A percentile compares a stretch with the other conserved stretches of the same genome.
Conservation (phyloP, 1,140 invertebrate species). For the Pygmarrhopalites habei region DNA sequence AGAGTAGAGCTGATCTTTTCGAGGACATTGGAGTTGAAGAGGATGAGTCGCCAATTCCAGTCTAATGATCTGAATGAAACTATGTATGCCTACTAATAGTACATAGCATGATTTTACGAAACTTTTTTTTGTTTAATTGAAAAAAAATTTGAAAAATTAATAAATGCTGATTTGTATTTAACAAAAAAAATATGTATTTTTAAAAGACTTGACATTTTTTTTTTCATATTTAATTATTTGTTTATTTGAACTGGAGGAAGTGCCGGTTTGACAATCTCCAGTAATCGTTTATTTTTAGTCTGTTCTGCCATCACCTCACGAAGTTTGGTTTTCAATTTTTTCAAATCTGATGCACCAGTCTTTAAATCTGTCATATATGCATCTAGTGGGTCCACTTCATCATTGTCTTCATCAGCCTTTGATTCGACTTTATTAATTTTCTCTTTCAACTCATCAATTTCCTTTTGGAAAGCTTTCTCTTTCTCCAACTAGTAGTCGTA, state of each 20-base stretch:
- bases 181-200: too few relatives aligned
- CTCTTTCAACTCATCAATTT: slow-evolving; percentile 24
- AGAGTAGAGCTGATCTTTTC: too few relatives aligned
- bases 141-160: too few relatives aligned
- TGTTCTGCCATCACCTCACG: slow-evolving; percentile 63
- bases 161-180: too few relatives aligned
- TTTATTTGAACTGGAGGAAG: not conserved
- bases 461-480: slow-evolving; percentile 14
- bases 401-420: slow-evolving; percentile 33
- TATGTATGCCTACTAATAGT: too few relatives aligned
- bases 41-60: too few relatives aligned
- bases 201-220: too few relatives aligned
- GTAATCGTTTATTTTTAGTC: slow-evolving; percentile 57
- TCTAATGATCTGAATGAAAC: too few relatives aligned
- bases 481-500: slow-evolving; percentile 28
- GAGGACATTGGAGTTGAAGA: not conserved
- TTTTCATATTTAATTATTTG: too few relatives aligned
- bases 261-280: slow-evolving; percentile 67
- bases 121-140: too few relatives aligned
- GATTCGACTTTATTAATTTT: slow-evolving; percentile 42
- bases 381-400: slow-evolving; percentile 60
- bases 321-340: slow-evolving; percentile 54
- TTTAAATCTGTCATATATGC: slow-evolving; percentile 62
- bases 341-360: slow-evolving; percentile 47
- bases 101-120: too few relatives aligned